Evolutionary conservation across 2,113 vertebrate genomes (phyloP).

Genomic region (Syngnathus scovelli): DNA sequence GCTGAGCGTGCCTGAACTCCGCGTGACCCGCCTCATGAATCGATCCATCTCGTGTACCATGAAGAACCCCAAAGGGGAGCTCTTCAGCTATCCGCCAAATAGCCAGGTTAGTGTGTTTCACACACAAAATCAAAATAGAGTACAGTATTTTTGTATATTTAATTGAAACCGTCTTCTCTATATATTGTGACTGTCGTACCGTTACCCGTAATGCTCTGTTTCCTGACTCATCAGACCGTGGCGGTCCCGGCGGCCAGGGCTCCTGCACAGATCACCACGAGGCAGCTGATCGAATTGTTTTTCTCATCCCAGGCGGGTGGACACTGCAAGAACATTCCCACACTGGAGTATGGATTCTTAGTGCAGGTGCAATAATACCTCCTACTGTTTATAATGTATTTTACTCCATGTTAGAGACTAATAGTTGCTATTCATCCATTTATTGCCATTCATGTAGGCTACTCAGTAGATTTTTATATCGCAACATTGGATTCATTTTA

Average conservation of each 20-base stretch:
- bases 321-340: slow-evolving; percentile 97
- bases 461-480: neutral
- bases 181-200: slow-evolving; percentile 51
- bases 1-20: slow-evolving; percentile 86
- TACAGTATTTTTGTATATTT: neutral
- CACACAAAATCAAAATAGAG: neutral
- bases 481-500: slow-evolving; percentile 11
- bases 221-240: slow-evolving; percentile 80
- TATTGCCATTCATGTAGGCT: no score
- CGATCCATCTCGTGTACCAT: slow-evolving; percentile 93
- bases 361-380: slow-evolving; percentile 78
- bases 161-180: slow-evolving; percentile 8
- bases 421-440: neutral
- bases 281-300: slow-evolving; percentile 84
- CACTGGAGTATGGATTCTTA: slow-evolving; percentile 96
- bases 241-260: slow-evolving; percentile 78
- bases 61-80: slow-evolving; percentile 95
- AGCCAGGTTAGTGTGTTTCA: slow-evolving; percentile 79
- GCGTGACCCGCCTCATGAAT: slow-evolving; percentile 93
- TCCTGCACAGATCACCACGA: slow-evolving; percentile 81
- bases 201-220: slow-evolving; percentile 79
- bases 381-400: neutral
- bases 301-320: slow-evolving; percentile 85
- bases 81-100: slow-evolving; percentile 87
- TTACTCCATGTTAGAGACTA: neutral